Conservation (phyloP, 1,140 invertebrate genomes). For the Ips typographus region DNA sequence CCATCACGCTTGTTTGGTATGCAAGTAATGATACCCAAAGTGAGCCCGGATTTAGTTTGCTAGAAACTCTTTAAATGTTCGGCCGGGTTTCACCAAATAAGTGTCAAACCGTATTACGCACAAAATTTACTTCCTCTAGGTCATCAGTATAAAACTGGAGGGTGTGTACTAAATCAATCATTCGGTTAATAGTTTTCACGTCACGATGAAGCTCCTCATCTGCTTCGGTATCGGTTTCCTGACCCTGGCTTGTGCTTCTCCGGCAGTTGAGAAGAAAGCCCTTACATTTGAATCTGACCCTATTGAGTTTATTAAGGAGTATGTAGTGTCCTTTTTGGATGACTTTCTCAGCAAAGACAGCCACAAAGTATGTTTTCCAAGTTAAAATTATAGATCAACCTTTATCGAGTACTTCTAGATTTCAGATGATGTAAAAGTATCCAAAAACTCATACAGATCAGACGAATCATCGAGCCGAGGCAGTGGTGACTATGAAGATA, state of each 20-base stretch:
- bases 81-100: conserved; percentile 40
- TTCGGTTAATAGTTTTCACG: conserved; percentile 27
- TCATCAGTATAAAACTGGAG: conserved; percentile 36
- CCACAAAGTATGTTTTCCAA: conserved; percentile 44
- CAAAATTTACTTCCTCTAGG: conserved; percentile 28
- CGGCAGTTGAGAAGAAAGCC: conserved; percentile 64
- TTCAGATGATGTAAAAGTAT: conserved; percentile 71
- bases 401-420: conserved; percentile 55
- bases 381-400: background rate
- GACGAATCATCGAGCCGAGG: conserved; percentile 63
- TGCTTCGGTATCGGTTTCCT: conserved; percentile 52
- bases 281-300: conserved; percentile 72
- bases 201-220: conserved; percentile 53
- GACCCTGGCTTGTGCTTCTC: conserved; percentile 59
- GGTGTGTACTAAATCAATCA: conserved; percentile 28
- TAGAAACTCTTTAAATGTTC: conserved; percentile 28
- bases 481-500: conserved; percentile 64
- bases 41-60: conserved; percentile 17
- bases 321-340: conserved; percentile 74
- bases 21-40: conserved; percentile 11
- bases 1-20: conserved; percentile 22
- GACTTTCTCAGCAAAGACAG: conserved; percentile 75
- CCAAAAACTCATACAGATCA: conserved; percentile 64
- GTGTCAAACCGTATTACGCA: conserved; percentile 30
- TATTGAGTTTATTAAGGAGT: conserved; percentile 78